Percentiles rank a stretch among this genome's conserved stretches.
Conservation (phyloP, 2,888 invertebrate genomes). For the Gastracanthus pulcherrimus region DNA sequence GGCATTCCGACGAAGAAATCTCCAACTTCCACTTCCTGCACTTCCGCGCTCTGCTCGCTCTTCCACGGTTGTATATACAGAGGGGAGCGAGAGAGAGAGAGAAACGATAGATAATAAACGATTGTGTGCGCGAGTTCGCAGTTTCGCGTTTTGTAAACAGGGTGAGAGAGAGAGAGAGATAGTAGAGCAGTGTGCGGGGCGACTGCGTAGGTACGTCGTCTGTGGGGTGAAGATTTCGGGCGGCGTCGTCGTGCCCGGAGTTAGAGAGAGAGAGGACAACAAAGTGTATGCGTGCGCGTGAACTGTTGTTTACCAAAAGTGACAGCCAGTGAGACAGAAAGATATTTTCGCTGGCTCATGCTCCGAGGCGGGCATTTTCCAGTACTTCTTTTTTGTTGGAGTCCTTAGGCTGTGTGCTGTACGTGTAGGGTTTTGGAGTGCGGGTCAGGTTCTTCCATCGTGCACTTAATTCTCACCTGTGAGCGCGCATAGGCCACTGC, state of each 20-base stretch:
- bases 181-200: too few species aligned
- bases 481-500: slow-evolving; percentile 37
- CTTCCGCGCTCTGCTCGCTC: slow-evolving; percentile 12
- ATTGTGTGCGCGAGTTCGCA: slow-evolving; percentile 30
- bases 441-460: slow-evolving; percentile 21
- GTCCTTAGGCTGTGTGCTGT: not conserved
- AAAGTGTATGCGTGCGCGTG: slow-evolving; percentile 55
- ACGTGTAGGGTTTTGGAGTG: not conserved
- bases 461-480: slow-evolving; percentile 22
- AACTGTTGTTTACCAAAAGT: slow-evolving; percentile 67
- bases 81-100: not conserved
- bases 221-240: not conserved
- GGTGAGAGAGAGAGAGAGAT: slow-evolving; percentile 37
- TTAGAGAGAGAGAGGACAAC: too few species aligned
- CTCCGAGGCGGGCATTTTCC: not conserved
- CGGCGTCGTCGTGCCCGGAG: slow-evolving; percentile 4
- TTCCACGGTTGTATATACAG: not conserved
- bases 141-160: slow-evolving; percentile 38
- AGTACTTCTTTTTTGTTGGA: too few species aligned
- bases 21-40: too few species aligned
- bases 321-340: slow-evolving; percentile 66
- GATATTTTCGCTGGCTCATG: slow-evolving; percentile 47
- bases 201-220: too few species aligned
- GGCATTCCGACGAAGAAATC: slow-evolving; percentile 30
- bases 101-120: slow-evolving; percentile 14